Evolutionary conservation across 2,797 vertebrate genomes (phyloP), one percentile per base, ranked within the genome.

Genomic region (Smutsia gigantea): DNA sequence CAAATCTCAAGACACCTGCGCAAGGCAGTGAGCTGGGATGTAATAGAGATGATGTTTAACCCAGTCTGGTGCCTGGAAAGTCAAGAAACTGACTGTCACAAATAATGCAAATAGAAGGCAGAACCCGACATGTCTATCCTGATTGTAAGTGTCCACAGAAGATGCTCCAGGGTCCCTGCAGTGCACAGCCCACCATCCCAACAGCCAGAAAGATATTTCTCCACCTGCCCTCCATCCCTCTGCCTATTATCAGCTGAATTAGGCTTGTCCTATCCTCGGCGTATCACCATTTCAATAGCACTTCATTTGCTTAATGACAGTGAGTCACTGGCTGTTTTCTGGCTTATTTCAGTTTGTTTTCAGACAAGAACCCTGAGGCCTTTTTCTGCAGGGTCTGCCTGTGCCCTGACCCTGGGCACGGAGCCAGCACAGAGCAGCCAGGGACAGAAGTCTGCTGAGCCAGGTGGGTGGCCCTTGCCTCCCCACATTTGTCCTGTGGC

Each of bases 341-440:
- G 86, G 63, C 93, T 95, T 53, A 7, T 31, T 88, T 78, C 74
- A 66, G 49, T n/a, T 49, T 94, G 78, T 84, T 96, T 93, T 39
- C 82, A 79, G 89, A 87, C 78, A 46, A 71, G 49, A 75, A 78
- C 72, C 18, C 72, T 13, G 18, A 93, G 66, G 12, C 27, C 42
- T 87, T 61, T 51, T 13, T 46, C 64, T 15, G 2, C 4, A 39
- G 27, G n/a, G 55, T n/a, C 12, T n/a, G 72, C 53, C 2, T 1
- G 4, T 21, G 19, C 12, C n/a, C 15, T 0, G 6, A 53, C 23
- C 46, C 29, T 0, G 3, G 31, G 11, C 23, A 25, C 9, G 7
- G 21, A 31, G 18, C 51, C 15, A 0, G 11, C 2, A 25, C 31
- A 15, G 42, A 72, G 29, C 49, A 25, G 21, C 7, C 77, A 42